Conservation (phyloP, 2,797 vertebrate species). For the Oreonectes daqikongensis region DNA sequence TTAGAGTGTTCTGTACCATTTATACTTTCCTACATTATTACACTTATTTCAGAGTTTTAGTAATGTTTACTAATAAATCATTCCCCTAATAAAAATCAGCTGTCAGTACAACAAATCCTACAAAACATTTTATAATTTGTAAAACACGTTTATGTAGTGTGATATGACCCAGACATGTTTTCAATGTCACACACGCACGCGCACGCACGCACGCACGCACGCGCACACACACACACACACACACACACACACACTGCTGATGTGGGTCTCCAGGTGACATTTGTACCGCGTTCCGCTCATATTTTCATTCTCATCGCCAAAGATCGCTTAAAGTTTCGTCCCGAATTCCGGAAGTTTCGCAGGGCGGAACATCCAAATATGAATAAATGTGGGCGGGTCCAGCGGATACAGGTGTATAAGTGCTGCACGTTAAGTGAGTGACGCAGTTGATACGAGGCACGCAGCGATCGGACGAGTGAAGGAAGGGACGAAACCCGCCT, state of each 20-base stretch:
- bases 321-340: slow-evolving; percentile 51
- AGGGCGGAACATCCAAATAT: slow-evolving; percentile 3
- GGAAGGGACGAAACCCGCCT: too few species aligned
- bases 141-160: too few species aligned
- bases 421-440: neutral
- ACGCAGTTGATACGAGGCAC: neutral
- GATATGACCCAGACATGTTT: too few species aligned
- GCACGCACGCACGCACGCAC: too few species aligned
- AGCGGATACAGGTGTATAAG: slow-evolving; percentile 29
- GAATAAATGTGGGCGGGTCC: slow-evolving; percentile 44
- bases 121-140: too few species aligned
- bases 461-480: neutral
- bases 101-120: neutral
- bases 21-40: too few species aligned
- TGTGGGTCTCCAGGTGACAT: neutral
- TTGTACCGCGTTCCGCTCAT: slow-evolving; percentile 21
- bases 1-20: too few species aligned
- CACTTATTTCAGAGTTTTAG: too few species aligned
- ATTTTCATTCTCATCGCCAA: neutral
- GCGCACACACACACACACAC: too few species aligned
- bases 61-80: too few species aligned
- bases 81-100: too few species aligned
- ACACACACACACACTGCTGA: neutral
- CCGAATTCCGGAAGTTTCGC: slow-evolving; percentile 34
- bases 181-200: too few species aligned